Evolutionary conservation across 2,113 vertebrate genomes (phyloP), one percentile per base, ranked within the genome.

Genomic region (Rhizomys pruinosus): DNA sequence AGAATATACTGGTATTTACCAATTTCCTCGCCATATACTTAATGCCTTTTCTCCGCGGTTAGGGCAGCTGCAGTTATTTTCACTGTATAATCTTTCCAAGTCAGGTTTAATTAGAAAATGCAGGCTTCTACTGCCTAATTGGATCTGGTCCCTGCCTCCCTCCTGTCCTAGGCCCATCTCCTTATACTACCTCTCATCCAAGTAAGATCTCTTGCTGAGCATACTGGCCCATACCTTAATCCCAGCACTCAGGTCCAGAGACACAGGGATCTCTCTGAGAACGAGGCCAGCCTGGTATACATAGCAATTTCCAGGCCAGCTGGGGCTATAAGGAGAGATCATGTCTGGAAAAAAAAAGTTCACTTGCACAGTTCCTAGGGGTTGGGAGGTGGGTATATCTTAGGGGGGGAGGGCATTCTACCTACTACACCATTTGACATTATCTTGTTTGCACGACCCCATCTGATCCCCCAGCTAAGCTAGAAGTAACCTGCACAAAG

Each of bases 81-180:
- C 57, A 73, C 80, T 42, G 12, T 17, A 81, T 85, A 16, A 34
- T 55, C 27, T 64, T 64, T 73, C 25, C 32, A 13, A 42, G 68
- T 66, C 1, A 29, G 9, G 17, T 82, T 91, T 68, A 66, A 0
- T 10, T 69, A 55, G 73, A 42, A 80, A 52, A 69, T 32, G 37
- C n/a, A 34, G 34, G 34, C 57, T 42, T n/a, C 1, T 1, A 9
- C 37, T 47, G 9, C 16, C 29, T 5, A 22, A 4, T 4, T 20
- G 88, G 32, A 17, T 77, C 10, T n/a, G 64, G 69, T 42, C 66
- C 72, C 52, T 52, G 29, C 39, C 29, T 52, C 1, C 16, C 2
- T 77, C 47, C 29, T 42, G 0, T 11, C n/a, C n/a, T n/a, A n/a
- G n/a, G n/a, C n/a, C n/a, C n/a, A n/a, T n/a, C n/a, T n/a, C n/a